A percentile compares a stretch with the other conserved stretches of the same genome.
Conservation (phyloP, 2,888 invertebrate genomes). For the Diogma glabrata region DNA sequence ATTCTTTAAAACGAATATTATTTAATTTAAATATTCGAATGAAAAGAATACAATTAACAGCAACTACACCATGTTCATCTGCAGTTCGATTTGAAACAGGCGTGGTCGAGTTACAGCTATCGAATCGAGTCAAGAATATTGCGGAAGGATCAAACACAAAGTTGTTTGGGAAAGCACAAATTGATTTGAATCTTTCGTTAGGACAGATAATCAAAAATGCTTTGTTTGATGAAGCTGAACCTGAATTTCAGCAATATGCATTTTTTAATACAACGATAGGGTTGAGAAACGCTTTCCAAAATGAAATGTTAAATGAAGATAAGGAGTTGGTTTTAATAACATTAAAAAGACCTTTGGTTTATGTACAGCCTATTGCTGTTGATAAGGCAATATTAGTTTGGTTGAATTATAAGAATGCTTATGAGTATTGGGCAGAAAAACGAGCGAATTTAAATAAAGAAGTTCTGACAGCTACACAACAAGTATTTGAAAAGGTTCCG, state of each 20-base stretch:
- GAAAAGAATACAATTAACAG: conserved; percentile 91
- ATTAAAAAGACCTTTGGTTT: conserved; percentile 84
- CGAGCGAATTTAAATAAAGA: conserved; percentile 83
- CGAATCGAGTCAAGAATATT: conserved; percentile 87
- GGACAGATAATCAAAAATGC: conserved; percentile 89
- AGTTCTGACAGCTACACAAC: conserved; percentile 63
- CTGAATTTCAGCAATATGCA: conserved; percentile 95
- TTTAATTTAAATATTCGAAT: conserved; percentile 84
- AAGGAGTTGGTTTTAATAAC: conserved; percentile 84
- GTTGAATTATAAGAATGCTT: conserved; percentile 98
- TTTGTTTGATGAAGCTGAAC: conserved; percentile 93
- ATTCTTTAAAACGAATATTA: conserved; percentile 56
- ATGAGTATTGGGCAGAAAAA: conserved; percentile 98
- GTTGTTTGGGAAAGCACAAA: conserved; percentile 71
- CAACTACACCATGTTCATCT: conserved; percentile 94
- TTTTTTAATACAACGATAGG: conserved; percentile 94
- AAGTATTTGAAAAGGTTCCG: conserved; percentile 61
- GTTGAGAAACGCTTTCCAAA: conserved; percentile 72
- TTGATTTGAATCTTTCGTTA: conserved; percentile 88
- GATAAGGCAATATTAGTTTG: conserved; percentile 98
- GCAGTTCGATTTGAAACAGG: conserved; percentile 95
- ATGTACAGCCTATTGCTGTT: conserved; percentile 93
- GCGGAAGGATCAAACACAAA: conserved; percentile 51
- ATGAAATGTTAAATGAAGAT: conserved; percentile 80
- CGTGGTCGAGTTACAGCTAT: conserved; percentile 82